A percentile compares a stretch with the other conserved stretches of the same genome.
phyloP scores from a whole-genome alignment of 2,888 invertebrate genomes.

The Octodonta nipae region DNA sequence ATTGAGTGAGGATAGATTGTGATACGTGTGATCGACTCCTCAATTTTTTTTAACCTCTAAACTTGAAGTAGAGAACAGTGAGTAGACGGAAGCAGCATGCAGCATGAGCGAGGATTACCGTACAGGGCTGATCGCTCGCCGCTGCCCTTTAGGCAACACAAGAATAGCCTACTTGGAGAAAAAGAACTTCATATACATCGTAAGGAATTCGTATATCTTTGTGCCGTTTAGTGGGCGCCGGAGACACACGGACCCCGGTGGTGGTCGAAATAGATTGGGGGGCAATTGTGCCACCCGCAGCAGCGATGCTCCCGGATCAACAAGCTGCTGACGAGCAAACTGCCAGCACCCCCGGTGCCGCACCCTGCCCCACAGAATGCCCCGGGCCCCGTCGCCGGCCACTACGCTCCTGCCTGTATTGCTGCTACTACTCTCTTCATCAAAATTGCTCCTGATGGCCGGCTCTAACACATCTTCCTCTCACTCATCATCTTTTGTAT shows the following conservation, averaged over 20 bases:
- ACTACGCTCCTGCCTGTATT: slow-evolving; percentile 23
- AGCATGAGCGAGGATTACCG: too few species aligned
- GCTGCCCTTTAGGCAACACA: too few species aligned
- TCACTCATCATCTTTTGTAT: not conserved
- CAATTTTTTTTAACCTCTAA: too few species aligned
- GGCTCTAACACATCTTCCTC: slow-evolving; percentile 6
- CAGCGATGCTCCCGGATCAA: slow-evolving; percentile 49
- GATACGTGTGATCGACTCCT: too few species aligned
- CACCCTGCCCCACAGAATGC: slow-evolving; percentile 41
- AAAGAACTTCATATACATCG: too few species aligned
- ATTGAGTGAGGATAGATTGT: too few species aligned
- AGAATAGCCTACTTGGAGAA: too few species aligned
- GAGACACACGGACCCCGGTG: slow-evolving; percentile 33
- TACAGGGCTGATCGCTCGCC: too few species aligned
- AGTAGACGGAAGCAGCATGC: too few species aligned
- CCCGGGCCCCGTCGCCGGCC: slow-evolving; percentile 35
- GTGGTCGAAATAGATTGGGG: too few species aligned
- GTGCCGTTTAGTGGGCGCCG: slow-evolving; percentile 20
- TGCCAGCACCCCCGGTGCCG: slow-evolving; percentile 36
- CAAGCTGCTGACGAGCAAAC: slow-evolving; percentile 42
- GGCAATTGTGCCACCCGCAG: slow-evolving; percentile 52
- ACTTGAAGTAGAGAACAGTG: too few species aligned
- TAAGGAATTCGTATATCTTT: too few species aligned
- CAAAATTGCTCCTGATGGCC: slow-evolving; percentile 1
- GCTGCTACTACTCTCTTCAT: slow-evolving; percentile 6